These are phyloP conservation scores for Arge pagana DNA, from an alignment of 2,888 invertebrate genomes.

Conservation along the genomic window DNA sequence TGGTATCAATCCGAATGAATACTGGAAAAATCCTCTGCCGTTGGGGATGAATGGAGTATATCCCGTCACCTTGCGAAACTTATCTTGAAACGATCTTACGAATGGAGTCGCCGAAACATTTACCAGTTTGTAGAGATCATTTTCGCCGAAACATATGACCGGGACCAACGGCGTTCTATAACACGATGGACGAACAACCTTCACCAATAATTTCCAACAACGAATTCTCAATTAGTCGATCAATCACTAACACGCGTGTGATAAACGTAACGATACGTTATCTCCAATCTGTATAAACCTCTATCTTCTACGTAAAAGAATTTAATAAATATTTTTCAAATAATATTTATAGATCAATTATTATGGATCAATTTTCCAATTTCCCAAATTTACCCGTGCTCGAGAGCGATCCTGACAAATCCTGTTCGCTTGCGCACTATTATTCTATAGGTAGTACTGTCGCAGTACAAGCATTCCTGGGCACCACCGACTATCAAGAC, in stretches of 20 bases:
- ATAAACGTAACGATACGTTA: too few relatives aligned
- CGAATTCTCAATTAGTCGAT: too few relatives aligned
- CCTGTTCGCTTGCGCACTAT: slow-evolving; percentile 78
- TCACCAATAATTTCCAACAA: too few relatives aligned
- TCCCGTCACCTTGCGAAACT: slow-evolving; percentile 69
- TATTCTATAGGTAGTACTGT: slow-evolving; percentile 75
- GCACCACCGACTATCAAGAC: slow-evolving; percentile 88
- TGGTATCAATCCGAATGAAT: slow-evolving; percentile 85
- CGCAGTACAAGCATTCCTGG: slow-evolving; percentile 81
- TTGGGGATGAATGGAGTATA: slow-evolving; percentile 76
- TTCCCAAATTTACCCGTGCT: slow-evolving; percentile 78
- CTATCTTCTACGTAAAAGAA: too few relatives aligned
- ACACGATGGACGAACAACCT: too few relatives aligned
- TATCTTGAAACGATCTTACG: slow-evolving; percentile 71
- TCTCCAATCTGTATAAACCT: too few relatives aligned
- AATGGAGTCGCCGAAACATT: slow-evolving; percentile 73
- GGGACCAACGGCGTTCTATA: slow-evolving; percentile 82
- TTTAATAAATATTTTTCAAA: too few relatives aligned
- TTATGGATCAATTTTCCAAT: too few relatives aligned
- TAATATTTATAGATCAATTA: too few relatives aligned
- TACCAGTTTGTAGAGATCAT: slow-evolving; percentile 80
- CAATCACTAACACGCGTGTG: too few relatives aligned
- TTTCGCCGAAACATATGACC: slow-evolving; percentile 89
- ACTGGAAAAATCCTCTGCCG: slow-evolving; percentile 91
- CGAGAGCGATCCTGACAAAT: slow-evolving; percentile 74